Base-by-base conservation (phyloP, 2,113 vertebrate species). In the Bubo blakistoni region DNA sequence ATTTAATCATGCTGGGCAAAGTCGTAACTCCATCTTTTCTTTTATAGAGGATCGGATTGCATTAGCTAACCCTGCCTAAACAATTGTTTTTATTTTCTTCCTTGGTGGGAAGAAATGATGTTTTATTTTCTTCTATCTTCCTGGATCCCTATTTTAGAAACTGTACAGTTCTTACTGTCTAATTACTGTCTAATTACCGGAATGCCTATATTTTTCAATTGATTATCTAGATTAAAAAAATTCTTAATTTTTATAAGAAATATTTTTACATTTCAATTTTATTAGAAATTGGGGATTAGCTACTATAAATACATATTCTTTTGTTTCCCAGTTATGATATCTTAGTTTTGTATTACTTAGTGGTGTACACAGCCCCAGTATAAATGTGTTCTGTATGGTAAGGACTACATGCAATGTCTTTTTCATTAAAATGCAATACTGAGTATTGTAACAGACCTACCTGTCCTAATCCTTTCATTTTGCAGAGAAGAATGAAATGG, bases 1-100 rank as follows among this genome's bases (percentile, higher is more conserved):
- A 84, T 81, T 55, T 58, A 84, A 58, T 96, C 62, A 63, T 54
- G 36, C 20, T 78, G 46, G 90, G 22, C n/a, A 84, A 82, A 78
- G 13, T n/a, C 9, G 13, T 59, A 73, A 81, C 63, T 69, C 20
- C 3, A 25, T 72, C 29, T 42, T 52, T 96, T 95, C 62, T 81
- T 94, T 91, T 79, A 20, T 42, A 44, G 58, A 51, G 52, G 7
- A 9, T 6, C 44, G 63, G 36, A 18, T 77, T 76, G 22, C 26
- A 66, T 78, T 77, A 77, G 34, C 32, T 81, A 82, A 65, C 7
- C 18, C 67, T 81, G 47, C 46, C 21, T 34, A 47, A 59, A 51
- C 24, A n/a, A 44, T 46, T 59, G 11, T 14, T 87, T 58, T 67
- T 51, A 8, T 51, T 93, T 59, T 58, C 58, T 86, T 9, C 5